These are phyloP conservation scores for Teinopalpus imperialis DNA, from an alignment of 2,888 invertebrate species.

Conservation along the genomic window DNA sequence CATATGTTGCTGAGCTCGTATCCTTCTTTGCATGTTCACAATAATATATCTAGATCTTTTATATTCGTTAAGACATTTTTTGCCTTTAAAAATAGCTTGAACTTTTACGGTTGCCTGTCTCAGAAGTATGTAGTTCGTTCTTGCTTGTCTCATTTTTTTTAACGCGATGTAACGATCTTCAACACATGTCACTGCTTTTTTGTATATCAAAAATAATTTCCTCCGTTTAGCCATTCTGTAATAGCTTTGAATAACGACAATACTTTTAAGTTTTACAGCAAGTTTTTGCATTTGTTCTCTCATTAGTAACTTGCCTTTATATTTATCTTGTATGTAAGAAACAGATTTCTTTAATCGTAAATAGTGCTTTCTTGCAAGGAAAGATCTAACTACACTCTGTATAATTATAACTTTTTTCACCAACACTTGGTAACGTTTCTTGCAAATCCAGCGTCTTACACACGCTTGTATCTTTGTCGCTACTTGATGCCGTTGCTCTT, in stretches of 20 bases:
- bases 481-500: constrained; percentile 44
- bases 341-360: constrained; percentile 44
- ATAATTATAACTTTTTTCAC: constrained; percentile 46
- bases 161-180: constrained; percentile 52
- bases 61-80: constrained; percentile 60
- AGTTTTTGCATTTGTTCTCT: constrained; percentile 49
- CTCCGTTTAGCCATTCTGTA: constrained; percentile 57
- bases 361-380: constrained; percentile 48
- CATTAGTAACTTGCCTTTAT: constrained; percentile 61
- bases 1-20: constrained; percentile 66
- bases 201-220: constrained; percentile 41
- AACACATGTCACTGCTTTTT: constrained; percentile 46
- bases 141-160: constrained; percentile 54
- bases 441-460: constrained; percentile 57
- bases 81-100: constrained; percentile 73
- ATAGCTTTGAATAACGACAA: constrained; percentile 65
- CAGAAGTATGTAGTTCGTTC: constrained; percentile 47
- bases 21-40: constrained; percentile 72
- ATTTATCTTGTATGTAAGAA: constrained; percentile 57
- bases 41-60: constrained; percentile 46
- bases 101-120: constrained; percentile 56
- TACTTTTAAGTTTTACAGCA: constrained; percentile 40
- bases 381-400: constrained; percentile 53
- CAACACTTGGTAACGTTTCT: constrained; percentile 43
- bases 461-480: constrained; percentile 54